Evolutionary conservation across 2,113 vertebrate genomes (phyloP).

Genomic region (Patagioenas fasciata): DNA sequence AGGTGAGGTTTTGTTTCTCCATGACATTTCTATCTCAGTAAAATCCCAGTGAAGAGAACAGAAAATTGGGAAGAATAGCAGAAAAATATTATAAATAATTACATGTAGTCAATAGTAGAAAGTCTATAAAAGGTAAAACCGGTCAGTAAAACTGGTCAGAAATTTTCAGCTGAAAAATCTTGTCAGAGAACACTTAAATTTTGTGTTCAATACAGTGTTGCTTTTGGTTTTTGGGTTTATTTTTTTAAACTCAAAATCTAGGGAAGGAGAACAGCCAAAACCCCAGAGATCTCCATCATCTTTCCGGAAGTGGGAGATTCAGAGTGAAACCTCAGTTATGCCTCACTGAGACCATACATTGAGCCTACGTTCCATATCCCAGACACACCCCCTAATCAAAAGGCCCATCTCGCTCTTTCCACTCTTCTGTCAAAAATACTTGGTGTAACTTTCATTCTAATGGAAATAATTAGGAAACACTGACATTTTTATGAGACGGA

Average conservation of each 20-base stretch:
- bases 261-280: background rate
- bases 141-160: background rate
- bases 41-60: background rate
- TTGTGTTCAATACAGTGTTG: background rate
- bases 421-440: background rate
- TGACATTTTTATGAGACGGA: background rate
- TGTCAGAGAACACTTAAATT: background rate
- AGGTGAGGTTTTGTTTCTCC: background rate
- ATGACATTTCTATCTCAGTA: background rate
- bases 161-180: background rate
- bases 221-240: fast-evolving
- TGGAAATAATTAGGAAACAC: background rate
- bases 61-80: background rate
- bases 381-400: background rate
- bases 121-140: background rate
- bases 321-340: background rate
- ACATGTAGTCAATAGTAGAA: background rate
- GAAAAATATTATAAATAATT: background rate
- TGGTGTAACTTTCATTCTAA: background rate
- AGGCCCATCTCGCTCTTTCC: background rate
- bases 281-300: background rate
- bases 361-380: background rate
- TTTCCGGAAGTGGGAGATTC: background rate
- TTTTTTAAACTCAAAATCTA: background rate
- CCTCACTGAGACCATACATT: background rate